phyloP scores from a whole-genome alignment of 2,888 invertebrate genomes.

The Lissocephala sabroskyi region DNA sequence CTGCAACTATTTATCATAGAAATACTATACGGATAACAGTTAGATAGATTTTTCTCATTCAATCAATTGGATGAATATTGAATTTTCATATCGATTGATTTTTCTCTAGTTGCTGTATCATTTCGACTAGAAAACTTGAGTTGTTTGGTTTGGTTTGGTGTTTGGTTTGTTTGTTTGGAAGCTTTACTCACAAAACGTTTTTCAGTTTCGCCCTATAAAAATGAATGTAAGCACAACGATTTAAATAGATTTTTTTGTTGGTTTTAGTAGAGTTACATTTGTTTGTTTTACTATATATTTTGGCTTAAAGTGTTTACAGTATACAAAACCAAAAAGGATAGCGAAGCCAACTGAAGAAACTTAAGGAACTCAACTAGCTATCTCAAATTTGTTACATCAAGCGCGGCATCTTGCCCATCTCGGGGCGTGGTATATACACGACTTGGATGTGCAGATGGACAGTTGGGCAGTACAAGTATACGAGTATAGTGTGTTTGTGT shows the following conservation, averaged over 20 bases:
- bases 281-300: slow-evolving; percentile 52
- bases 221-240: slow-evolving; percentile 71
- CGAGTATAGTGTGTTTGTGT: not conserved
- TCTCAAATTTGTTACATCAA: no score
- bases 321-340: slow-evolving; percentile 1
- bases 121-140: slow-evolving; percentile 29
- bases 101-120: slow-evolving; percentile 28
- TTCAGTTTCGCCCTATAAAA: slow-evolving; percentile 73
- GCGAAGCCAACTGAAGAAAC: not conserved
- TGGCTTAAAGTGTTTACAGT: not conserved
- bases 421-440: no score
- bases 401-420: no score
- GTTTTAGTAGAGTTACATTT: no score
- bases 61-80: slow-evolving; percentile 12
- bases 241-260: slow-evolving; percentile 58
- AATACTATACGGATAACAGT: no score
- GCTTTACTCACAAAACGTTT: slow-evolving; percentile 74
- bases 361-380: not conserved
- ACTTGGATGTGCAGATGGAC: no score
- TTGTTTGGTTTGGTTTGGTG: slow-evolving; percentile 18
- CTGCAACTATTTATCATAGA: slow-evolving; percentile 20
- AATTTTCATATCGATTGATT: slow-evolving; percentile 29
- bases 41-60: slow-evolving; percentile 13
- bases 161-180: slow-evolving; percentile 54
- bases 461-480: no score